Conservation (phyloP, 1,140 invertebrate species). For the Himalopsyche phryganea region DNA sequence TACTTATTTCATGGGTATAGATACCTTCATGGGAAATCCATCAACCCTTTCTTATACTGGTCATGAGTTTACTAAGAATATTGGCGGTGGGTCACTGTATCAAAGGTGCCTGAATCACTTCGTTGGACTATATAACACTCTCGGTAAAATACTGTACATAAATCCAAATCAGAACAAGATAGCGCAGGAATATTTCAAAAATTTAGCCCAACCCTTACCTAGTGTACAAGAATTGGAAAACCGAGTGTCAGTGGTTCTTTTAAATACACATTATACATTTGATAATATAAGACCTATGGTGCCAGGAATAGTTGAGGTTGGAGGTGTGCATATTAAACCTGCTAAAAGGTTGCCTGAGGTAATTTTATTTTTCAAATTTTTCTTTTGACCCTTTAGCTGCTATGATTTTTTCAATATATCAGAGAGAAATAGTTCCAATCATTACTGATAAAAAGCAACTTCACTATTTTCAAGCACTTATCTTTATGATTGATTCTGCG, state of each 20-base stretch:
- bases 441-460: no score
- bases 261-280: slow-evolving; percentile 36
- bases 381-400: no score
- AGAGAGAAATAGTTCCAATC: no score
- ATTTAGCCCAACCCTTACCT: slow-evolving; percentile 36
- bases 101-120: slow-evolving; percentile 30
- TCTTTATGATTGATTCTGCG: no score
- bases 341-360: slow-evolving; percentile 37
- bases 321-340: slow-evolving; percentile 27
- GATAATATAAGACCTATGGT: slow-evolving; percentile 26
- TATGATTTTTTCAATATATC: no score
- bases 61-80: slow-evolving; percentile 38
- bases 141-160: slow-evolving; percentile 1
- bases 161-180: slow-evolving; percentile 36
- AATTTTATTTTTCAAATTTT: neutral
- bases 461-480: no score
- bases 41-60: slow-evolving; percentile 41
- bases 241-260: slow-evolving; percentile 41
- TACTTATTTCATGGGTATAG: slow-evolving; percentile 39
- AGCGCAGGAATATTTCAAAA: slow-evolving; percentile 39
- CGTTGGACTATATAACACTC: slow-evolving; percentile 20
- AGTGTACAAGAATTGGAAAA: slow-evolving; percentile 38
- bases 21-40: slow-evolving; percentile 41
- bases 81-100: slow-evolving; percentile 21
- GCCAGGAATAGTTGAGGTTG: slow-evolving; percentile 29